Percentiles rank a stretch among this genome's conserved stretches.
Evolutionary conservation across 2,113 vertebrate genomes (phyloP).

Genomic region (Pelecanoides urinatrix): DNA sequence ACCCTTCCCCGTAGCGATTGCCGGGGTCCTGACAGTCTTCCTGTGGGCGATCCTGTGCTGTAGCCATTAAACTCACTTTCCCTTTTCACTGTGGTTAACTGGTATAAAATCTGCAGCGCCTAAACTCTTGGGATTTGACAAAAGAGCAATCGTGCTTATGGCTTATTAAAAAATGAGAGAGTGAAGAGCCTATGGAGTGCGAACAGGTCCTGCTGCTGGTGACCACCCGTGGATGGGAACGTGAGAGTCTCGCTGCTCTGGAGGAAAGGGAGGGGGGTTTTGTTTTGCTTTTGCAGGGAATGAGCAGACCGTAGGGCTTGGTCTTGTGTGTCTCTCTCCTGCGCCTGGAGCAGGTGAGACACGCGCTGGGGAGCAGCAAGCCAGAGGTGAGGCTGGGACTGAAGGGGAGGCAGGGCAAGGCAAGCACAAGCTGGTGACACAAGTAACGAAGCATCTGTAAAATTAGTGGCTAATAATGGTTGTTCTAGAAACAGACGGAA

Average conservation of each 20-base stretch:
- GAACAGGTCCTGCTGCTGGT: background rate
- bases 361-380: background rate
- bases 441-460: conserved; percentile 8
- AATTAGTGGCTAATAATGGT: background rate
- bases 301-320: background rate
- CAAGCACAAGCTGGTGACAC: background rate
- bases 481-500: conserved; percentile 28
- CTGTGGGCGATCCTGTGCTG: background rate
- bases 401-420: conserved; percentile 28
- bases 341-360: background rate
- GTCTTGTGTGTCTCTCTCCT: background rate
- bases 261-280: background rate
- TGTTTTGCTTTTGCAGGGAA: background rate
- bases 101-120: background rate
- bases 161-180: background rate
- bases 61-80: background rate
- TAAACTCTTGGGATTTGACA: background rate
- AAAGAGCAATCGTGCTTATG: fast-evolving
- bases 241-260: fast-evolving
- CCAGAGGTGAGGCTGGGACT: conserved; percentile 38
- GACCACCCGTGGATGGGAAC: background rate
- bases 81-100: background rate
- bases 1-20: fast-evolving
- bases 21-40: background rate
- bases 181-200: background rate